A percentile compares a stretch with the other conserved stretches of the same genome.
Conservation (phyloP, 1,140 invertebrate species). For the Tetraneura akinire region DNA sequence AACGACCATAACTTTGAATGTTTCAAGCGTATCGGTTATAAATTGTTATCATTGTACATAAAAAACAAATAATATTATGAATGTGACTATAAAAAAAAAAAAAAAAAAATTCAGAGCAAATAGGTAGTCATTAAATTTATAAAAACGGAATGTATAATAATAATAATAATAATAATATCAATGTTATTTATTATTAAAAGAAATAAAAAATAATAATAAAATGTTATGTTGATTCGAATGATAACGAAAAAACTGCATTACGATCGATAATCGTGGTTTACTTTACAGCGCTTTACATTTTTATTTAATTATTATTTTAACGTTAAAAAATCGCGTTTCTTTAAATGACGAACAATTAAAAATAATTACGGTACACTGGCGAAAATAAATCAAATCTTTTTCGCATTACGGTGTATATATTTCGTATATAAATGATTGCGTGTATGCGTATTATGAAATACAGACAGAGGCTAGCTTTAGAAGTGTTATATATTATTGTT, state of each 20-base stretch:
- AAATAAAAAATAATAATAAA: conserved; percentile 10
- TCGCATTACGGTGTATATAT: no score
- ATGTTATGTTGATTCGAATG: background rate
- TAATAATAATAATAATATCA: background rate
- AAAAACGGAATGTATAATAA: background rate
- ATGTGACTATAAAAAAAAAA: no score
- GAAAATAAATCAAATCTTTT: background rate
- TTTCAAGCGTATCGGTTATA: background rate
- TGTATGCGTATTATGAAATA: no score
- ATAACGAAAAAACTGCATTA: background rate
- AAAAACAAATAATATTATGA: no score
- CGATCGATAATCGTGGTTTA: background rate
- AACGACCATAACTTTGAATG: background rate
- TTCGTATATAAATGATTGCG: no score
- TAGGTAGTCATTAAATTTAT: background rate
- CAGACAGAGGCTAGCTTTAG: no score
- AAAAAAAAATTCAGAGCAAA: background rate
- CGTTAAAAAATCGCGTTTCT: background rate
- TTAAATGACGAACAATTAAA: background rate
- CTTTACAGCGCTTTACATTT: background rate
- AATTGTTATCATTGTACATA: background rate
- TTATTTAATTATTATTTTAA: background rate
- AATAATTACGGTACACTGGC: background rate
- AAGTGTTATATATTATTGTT: no score
- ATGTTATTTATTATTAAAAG: background rate